Evolutionary conservation across 2,113 vertebrate species (phyloP).

Genomic region (Semicossyphus pulcher): DNA sequence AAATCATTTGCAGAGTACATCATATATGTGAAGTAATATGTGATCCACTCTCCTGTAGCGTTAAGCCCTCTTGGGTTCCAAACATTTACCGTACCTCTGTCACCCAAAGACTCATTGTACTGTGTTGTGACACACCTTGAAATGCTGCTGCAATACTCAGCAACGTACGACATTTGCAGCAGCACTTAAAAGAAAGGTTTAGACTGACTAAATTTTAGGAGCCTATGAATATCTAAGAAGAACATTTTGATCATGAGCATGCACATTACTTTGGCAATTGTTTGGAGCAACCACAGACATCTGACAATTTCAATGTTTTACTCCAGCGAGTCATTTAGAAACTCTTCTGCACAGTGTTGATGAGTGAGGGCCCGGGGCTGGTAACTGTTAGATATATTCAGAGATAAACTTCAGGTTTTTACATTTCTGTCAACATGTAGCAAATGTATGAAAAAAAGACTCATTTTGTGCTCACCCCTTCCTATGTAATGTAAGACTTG

Average conservation of each 20-base stretch:
- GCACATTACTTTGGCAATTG: neutral
- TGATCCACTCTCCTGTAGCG: neutral
- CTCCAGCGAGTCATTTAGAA: neutral
- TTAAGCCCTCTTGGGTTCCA: neutral
- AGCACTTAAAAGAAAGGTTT: neutral
- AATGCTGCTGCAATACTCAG: neutral
- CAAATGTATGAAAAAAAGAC: conserved; percentile 6
- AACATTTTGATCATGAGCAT: neutral
- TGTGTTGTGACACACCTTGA: neutral
- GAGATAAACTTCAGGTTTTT: conserved; percentile 28
- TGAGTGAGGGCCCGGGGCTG: conserved; percentile 16
- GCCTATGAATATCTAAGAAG: too few species aligned
- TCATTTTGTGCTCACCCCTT: neutral
- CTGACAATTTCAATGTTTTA: neutral
- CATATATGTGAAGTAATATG: neutral
- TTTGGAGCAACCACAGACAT: neutral
- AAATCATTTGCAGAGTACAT: neutral
- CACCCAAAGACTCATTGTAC: conserved; percentile 1
- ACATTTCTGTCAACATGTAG: conserved; percentile 34
- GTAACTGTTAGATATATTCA: conserved; percentile 4
- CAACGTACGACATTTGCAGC: conserved; percentile 3
- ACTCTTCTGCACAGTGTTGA: conserved; percentile 29
- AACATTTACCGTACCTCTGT: neutral
- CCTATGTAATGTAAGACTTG: neutral
- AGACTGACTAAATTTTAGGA: too few species aligned